Conservation (phyloP, 2,888 invertebrate species). For the Nomada flava region DNA sequence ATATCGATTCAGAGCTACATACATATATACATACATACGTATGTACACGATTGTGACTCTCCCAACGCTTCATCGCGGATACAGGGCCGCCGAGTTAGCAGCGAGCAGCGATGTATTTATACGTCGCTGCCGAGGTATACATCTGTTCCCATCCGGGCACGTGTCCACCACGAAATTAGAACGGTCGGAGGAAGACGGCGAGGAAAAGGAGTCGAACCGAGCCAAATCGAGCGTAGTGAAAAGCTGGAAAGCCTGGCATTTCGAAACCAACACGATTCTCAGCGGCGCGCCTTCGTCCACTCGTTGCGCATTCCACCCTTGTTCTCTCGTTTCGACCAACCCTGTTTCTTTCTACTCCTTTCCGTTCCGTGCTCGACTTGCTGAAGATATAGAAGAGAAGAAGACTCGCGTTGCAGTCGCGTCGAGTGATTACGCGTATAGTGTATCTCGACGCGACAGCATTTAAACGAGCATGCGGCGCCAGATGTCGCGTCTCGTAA, state of each 20-base stretch:
- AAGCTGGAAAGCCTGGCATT: slow-evolving; percentile 5
- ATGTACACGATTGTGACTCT: slow-evolving; percentile 26
- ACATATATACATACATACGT: neutral
- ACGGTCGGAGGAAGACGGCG: slow-evolving; percentile 67
- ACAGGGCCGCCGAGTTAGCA: slow-evolving; percentile 61
- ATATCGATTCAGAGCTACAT: slow-evolving; percentile 66
- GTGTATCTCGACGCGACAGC: slow-evolving; percentile 13
- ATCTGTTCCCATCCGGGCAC: slow-evolving; percentile 80
- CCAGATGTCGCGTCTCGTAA: slow-evolving; percentile 78
- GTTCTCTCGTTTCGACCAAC: neutral
- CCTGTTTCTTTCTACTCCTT: slow-evolving; percentile 4
- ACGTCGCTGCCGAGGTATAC: slow-evolving; percentile 69
- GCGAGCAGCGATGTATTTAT: slow-evolving; percentile 77
- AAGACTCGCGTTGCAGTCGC: slow-evolving; percentile 16
- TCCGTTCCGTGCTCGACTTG: neutral
- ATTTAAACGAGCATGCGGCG: slow-evolving; percentile 69
- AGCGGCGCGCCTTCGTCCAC: neutral
- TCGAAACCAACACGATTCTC: neutral
- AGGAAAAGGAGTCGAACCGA: slow-evolving; percentile 42
- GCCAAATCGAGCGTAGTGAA: slow-evolving; percentile 30
- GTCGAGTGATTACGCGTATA: neutral
- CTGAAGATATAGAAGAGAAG: too few relatives aligned
- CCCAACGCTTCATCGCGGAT: slow-evolving; percentile 11
- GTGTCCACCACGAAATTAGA: slow-evolving; percentile 78
- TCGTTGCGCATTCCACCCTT: neutral